Percentiles rank a stretch among this genome's conserved stretches.
These are phyloP conservation scores for Thelaira solivaga DNA, from an alignment of 2,888 invertebrate species.

Conservation along the genomic window DNA sequence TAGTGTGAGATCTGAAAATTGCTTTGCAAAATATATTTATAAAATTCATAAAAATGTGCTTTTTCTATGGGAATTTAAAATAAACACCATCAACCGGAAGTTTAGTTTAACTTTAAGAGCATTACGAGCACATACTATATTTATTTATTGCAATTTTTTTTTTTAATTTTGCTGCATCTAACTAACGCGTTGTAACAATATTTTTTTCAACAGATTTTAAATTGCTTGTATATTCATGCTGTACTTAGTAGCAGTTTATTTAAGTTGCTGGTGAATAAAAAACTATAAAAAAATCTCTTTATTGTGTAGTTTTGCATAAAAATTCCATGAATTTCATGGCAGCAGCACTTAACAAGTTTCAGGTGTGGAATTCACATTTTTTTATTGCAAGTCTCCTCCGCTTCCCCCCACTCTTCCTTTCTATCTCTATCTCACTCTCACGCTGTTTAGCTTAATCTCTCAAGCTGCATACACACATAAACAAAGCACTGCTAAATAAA, in stretches of 20 bases:
- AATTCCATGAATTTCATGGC: conserved; percentile 69
- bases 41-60: neutral
- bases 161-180: too few species aligned
- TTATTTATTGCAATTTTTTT: conserved; percentile 37
- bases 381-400: neutral
- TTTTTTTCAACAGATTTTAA: neutral
- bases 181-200: conserved; percentile 1
- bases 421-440: neutral
- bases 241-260: conserved; percentile 45
- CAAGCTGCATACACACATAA: neutral
- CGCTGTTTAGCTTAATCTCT: neutral
- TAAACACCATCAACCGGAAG: conserved; percentile 50
- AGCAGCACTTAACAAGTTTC: conserved; percentile 67
- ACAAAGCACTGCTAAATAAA: neutral
- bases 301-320: conserved; percentile 65
- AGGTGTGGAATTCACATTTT: conserved; percentile 52
- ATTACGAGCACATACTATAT: too few species aligned
- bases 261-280: conserved; percentile 41
- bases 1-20: neutral
- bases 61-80: conserved; percentile 7
- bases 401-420: neutral
- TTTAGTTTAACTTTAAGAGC: conserved; percentile 44
- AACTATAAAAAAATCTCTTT: conserved; percentile 19
- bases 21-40: neutral
- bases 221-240: conserved; percentile 29